These are phyloP conservation scores for Euphydryas editha DNA, from an alignment of 2,888 invertebrate genomes.

Conservation along the genomic window DNA sequence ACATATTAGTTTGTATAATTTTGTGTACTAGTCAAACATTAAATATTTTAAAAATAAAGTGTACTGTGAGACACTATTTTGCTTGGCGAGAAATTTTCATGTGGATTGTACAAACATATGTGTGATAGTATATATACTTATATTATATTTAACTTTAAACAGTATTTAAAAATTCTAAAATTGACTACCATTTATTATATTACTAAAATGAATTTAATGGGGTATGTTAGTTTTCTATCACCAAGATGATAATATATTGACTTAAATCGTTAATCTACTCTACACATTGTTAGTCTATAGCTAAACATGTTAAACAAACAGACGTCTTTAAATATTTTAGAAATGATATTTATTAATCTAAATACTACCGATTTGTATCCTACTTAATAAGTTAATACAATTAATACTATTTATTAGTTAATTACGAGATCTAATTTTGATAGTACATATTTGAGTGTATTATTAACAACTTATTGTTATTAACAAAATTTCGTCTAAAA, in stretches of 20 bases:
- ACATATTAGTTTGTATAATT: slow-evolving; percentile 70
- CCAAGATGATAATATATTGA: slow-evolving; percentile 57
- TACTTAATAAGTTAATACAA: slow-evolving; percentile 79
- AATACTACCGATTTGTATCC: slow-evolving; percentile 69
- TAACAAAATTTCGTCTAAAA: slow-evolving; percentile 58
- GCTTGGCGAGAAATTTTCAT: slow-evolving; percentile 72
- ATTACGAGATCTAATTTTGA: slow-evolving; percentile 69
- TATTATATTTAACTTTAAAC: slow-evolving; percentile 59
- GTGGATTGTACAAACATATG: slow-evolving; percentile 61
- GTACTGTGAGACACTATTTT: slow-evolving; percentile 83
- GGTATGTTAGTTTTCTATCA: slow-evolving; percentile 75
- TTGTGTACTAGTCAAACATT: slow-evolving; percentile 53
- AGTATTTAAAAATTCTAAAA: slow-evolving; percentile 67
- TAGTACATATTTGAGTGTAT: slow-evolving; percentile 52
- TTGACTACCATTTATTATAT: slow-evolving; percentile 64
- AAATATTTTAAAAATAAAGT: slow-evolving; percentile 56
- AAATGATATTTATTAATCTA: slow-evolving; percentile 82
- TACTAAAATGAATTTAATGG: slow-evolving; percentile 67
- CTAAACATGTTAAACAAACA: slow-evolving; percentile 84
- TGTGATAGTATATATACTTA: slow-evolving; percentile 55
- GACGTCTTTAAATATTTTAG: slow-evolving; percentile 79
- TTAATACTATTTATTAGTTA: slow-evolving; percentile 78
- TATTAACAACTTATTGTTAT: slow-evolving; percentile 61
- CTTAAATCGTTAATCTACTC: slow-evolving; percentile 77
- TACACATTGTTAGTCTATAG: slow-evolving; percentile 81